Conservation (phyloP, 2,888 invertebrate species). For the Dusona sp. region DNA sequence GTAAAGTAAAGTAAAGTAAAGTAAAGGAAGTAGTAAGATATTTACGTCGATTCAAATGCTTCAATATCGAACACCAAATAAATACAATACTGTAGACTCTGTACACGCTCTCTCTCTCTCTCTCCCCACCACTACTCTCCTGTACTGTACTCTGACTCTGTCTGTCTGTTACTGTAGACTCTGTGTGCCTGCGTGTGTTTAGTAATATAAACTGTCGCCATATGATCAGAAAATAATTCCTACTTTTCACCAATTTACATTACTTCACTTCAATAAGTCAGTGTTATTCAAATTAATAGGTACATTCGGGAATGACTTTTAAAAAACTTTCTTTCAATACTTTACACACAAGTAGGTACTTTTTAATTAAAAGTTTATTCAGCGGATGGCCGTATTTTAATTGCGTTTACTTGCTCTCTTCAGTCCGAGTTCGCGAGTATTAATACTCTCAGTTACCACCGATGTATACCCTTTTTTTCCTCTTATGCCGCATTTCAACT, state of each 20-base stretch:
- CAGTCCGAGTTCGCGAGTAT: slow-evolving; percentile 20
- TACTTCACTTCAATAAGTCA: not conserved
- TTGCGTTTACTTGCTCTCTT: slow-evolving; percentile 21
- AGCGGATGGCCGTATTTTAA: slow-evolving; percentile 17
- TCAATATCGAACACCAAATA: not conserved
- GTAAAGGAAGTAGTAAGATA: no score
- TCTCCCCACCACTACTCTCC: no score
- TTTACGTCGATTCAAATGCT: not conserved
- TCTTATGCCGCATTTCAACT: slow-evolving; percentile 10
- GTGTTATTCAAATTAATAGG: not conserved
- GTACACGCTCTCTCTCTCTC: no score
- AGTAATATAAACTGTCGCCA: not conserved
- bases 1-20: no score
- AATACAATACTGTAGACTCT: not conserved
- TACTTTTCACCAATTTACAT: not conserved
- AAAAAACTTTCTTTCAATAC: slow-evolving; percentile 8
- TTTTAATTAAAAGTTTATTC: slow-evolving; percentile 32
- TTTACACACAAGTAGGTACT: slow-evolving; percentile 5
- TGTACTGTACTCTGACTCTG: no score
- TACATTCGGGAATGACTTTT: not conserved
- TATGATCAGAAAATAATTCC: not conserved
- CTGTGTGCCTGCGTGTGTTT: no score
- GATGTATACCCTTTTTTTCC: slow-evolving; percentile 25
- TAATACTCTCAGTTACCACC: slow-evolving; percentile 20
- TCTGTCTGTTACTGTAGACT: no score